These are phyloP conservation scores for Symphodus melops DNA, from an alignment of 2,113 vertebrate species.

Conservation along the genomic window DNA sequence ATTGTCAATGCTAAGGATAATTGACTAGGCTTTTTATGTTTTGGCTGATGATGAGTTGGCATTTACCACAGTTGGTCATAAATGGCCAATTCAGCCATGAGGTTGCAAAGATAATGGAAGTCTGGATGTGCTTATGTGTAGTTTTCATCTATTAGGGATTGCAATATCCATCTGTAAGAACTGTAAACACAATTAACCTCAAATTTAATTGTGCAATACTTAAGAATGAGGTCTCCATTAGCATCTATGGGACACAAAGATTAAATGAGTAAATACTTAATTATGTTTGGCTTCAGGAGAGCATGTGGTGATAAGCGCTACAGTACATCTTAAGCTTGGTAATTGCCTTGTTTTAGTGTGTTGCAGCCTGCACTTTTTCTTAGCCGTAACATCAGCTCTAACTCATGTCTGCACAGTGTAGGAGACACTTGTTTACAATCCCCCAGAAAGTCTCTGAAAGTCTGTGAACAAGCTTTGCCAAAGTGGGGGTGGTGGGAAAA, in stretches of 20 bases:
- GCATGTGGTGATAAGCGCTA: conserved; percentile 41
- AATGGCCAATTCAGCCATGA: conserved; percentile 34
- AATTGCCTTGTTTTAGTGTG: conserved; percentile 40
- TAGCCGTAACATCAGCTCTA: conserved; percentile 41
- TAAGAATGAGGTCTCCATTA: conserved; percentile 13
- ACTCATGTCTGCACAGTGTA: conserved; percentile 52
- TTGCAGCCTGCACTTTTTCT: conserved; percentile 33
- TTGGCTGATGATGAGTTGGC: conserved; percentile 42
- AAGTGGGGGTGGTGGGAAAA: conserved; percentile 33
- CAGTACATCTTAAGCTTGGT: conserved; percentile 22
- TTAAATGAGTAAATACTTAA: conserved; percentile 32
- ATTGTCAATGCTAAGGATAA: conserved; percentile 58
- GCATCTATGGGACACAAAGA: conserved; percentile 10
- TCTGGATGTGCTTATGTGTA: conserved; percentile 55
- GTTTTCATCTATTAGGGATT: conserved; percentile 39
- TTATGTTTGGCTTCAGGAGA: conserved; percentile 42
- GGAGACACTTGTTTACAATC: conserved; percentile 63
- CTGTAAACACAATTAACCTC: conserved; percentile 10
- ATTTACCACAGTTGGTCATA: conserved; percentile 40
- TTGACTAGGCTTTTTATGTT: conserved; percentile 28
- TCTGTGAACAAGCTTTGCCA: conserved; percentile 38
- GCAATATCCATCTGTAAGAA: conserved; percentile 39
- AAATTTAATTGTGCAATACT: conserved; percentile 31
- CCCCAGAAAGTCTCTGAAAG: conserved; percentile 48
- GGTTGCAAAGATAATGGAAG: conserved; percentile 21